These are phyloP conservation scores for Morpho helenor DNA, from an alignment of 2,888 invertebrate species.

Conservation along the genomic window DNA sequence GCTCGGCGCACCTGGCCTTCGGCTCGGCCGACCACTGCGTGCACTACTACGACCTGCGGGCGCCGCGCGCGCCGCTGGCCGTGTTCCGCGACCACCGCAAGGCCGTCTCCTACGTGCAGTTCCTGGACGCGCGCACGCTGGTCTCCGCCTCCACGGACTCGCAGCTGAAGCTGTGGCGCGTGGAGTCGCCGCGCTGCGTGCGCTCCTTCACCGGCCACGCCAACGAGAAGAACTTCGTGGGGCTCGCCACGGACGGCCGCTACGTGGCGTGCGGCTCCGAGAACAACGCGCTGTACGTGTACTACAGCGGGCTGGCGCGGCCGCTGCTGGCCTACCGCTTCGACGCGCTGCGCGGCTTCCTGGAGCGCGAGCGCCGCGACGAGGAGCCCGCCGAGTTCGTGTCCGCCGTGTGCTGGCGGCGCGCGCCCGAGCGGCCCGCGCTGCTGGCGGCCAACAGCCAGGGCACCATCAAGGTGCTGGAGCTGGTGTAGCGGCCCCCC, in stretches of 20 bases:
- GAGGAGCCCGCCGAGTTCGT: conserved; percentile 96
- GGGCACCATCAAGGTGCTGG: conserved; percentile 93
- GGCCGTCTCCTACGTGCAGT: conserved; percentile 96
- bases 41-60: conserved; percentile 95
- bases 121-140: conserved; percentile 89
- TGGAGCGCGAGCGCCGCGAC: conserved; percentile 89
- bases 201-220: conserved; percentile 94
- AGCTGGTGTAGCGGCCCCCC: conserved; percentile 72
- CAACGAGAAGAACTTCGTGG: conserved; percentile 98
- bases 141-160: conserved; percentile 96
- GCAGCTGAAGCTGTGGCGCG: conserved; percentile 94
- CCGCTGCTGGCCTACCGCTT: conserved; percentile 93
- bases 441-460: conserved; percentile 96
- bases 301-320: conserved; percentile 93
- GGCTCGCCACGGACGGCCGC: conserved; percentile 93
- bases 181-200: conserved; percentile 87
- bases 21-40: conserved; percentile 98
- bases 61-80: conserved; percentile 88
- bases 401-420: conserved; percentile 96
- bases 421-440: conserved; percentile 84
- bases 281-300: conserved; percentile 95
- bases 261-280: conserved; percentile 97
- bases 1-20: conserved; percentile 93
- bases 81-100: conserved; percentile 94
- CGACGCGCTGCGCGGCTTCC: conserved; percentile 87